These are phyloP conservation scores for Pangasianodon gigas DNA, from an alignment of 2,113 vertebrate species.

Conservation along the genomic window DNA sequence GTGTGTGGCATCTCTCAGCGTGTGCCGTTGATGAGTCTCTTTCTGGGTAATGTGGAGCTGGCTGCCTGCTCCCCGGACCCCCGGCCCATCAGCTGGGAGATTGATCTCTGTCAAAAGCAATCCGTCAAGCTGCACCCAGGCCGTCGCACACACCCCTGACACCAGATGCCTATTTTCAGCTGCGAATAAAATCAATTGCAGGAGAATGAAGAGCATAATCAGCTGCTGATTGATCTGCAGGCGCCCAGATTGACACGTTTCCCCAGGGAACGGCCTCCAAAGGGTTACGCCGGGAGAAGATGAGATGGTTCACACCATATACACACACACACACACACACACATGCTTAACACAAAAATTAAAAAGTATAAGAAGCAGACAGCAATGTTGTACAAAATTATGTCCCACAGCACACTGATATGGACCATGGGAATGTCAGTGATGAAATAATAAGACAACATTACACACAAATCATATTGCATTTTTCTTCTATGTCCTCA, in stretches of 20 bases:
- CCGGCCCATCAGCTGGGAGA: slow-evolving; percentile 66
- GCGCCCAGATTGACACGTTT: slow-evolving; percentile 63
- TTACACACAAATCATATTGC: neutral
- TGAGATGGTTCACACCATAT: slow-evolving; percentile 39
- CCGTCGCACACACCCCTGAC: slow-evolving; percentile 52
- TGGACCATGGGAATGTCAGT: neutral
- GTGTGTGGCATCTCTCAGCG: slow-evolving; percentile 35
- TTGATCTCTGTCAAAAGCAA: slow-evolving; percentile 72
- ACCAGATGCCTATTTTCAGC: slow-evolving; percentile 67
- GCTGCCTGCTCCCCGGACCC: slow-evolving; percentile 56
- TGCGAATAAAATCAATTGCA: slow-evolving; percentile 68
- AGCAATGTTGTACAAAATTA: neutral
- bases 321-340: slow-evolving; percentile 16
- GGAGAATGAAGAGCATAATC: slow-evolving; percentile 67
- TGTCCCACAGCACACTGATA: neutral
- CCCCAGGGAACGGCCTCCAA: slow-evolving; percentile 58
- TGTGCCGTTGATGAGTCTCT: slow-evolving; percentile 37
- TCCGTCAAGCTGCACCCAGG: slow-evolving; percentile 58
- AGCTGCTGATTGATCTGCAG: slow-evolving; percentile 67
- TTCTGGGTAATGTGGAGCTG: slow-evolving; percentile 54
- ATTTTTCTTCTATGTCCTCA: neutral
- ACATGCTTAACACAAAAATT: neutral
- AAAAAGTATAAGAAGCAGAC: neutral
- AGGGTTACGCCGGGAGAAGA: slow-evolving; percentile 58
- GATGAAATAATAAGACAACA: neutral